phyloP scores from a whole-genome alignment of 2,888 invertebrate genomes.

The Diplazon laetatorius region DNA sequence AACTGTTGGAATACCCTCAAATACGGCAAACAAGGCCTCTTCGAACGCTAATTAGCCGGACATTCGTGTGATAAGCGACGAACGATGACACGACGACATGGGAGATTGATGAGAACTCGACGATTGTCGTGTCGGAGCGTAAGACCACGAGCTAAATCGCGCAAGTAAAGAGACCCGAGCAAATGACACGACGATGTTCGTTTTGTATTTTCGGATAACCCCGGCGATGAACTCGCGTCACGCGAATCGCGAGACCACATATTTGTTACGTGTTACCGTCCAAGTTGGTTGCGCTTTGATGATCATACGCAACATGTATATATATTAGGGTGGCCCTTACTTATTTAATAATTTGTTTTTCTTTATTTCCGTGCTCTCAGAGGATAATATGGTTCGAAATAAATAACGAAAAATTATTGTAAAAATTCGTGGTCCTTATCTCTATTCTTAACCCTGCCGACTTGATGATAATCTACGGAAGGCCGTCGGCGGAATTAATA shows the following conservation, averaged over 20 bases:
- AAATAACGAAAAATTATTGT: no score
- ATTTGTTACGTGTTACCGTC: slow-evolving; percentile 46
- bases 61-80: slow-evolving; percentile 77
- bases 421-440: no score
- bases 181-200: slow-evolving; percentile 79
- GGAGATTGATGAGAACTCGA: slow-evolving; percentile 74
- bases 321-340: no score
- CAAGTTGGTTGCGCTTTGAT: slow-evolving; percentile 17
- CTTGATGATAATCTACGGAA: no score
- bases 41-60: slow-evolving; percentile 81
- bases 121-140: slow-evolving; percentile 39
- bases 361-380: no score
- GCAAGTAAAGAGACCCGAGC: slow-evolving; percentile 54
- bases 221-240: slow-evolving; percentile 76
- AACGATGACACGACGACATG: slow-evolving; percentile 76
- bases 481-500: no score
- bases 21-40: slow-evolving; percentile 74
- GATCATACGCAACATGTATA: not conserved
- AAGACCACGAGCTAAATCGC: slow-evolving; percentile 5
- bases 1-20: slow-evolving; percentile 47
- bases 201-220: slow-evolving; percentile 82
- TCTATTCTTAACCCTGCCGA: no score
- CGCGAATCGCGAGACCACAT: slow-evolving; percentile 44
- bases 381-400: no score
- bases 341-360: no score